A percentile compares a stretch with the other conserved stretches of the same genome.
Evolutionary conservation across 2,113 vertebrate genomes (phyloP).

Genomic region (Mesoclemmys tuberculata): DNA sequence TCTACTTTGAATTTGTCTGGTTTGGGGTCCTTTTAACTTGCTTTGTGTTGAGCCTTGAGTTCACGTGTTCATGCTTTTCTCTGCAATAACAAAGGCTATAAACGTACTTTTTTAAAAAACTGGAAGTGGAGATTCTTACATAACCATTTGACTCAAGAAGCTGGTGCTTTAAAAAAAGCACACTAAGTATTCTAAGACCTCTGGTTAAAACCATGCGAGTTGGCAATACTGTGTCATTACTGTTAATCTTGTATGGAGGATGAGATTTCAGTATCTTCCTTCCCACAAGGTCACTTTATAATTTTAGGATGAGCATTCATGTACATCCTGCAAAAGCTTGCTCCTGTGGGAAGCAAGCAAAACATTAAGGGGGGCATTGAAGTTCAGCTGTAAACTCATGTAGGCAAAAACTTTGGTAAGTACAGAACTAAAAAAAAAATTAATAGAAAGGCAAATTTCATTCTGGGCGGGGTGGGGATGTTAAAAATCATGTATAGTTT

Average conservation of each 20-base stretch:
- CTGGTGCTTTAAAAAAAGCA: background rate
- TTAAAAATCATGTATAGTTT: background rate
- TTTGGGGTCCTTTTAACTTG: background rate
- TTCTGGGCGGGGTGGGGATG: slow-evolving; percentile 7
- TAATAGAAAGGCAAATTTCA: background rate
- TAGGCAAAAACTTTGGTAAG: background rate
- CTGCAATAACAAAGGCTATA: background rate
- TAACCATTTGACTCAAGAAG: background rate
- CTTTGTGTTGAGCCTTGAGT: background rate
- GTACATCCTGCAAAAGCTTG: background rate
- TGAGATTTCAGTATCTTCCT: background rate
- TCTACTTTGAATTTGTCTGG: background rate
- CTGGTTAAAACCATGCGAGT: background rate
- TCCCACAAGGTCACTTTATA: slow-evolving; percentile 14
- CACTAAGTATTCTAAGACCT: background rate
- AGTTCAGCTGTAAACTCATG: background rate
- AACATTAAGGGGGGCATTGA: background rate
- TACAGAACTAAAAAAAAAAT: background rate
- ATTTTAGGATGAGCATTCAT: background rate
- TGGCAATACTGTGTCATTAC: background rate
- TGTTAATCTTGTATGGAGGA: background rate
- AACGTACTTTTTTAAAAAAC: background rate
- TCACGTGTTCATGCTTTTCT: background rate
- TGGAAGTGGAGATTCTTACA: background rate
- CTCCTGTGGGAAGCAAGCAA: background rate